These are phyloP conservation scores for Hirundichthys speculiger DNA, from an alignment of 2,113 vertebrate genomes.

Conservation along the genomic window DNA sequence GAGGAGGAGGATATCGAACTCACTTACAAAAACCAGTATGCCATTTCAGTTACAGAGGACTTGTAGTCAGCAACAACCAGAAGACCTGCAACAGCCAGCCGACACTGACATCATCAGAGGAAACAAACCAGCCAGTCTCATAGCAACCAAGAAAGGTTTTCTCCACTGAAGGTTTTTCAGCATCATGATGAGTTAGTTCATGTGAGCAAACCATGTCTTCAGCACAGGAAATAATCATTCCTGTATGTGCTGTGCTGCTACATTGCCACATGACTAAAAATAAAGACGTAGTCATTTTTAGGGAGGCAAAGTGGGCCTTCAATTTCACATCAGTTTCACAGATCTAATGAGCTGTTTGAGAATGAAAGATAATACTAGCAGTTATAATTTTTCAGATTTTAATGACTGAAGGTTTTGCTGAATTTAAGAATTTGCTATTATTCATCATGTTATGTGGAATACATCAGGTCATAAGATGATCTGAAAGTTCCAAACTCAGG, in stretches of 20 bases:
- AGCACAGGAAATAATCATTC: conserved; percentile 4
- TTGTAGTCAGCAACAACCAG: conserved; percentile 23
- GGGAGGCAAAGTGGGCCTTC: conserved; percentile 14
- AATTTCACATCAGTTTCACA: conserved; percentile 2
- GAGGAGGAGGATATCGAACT: conserved; percentile 52
- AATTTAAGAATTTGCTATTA: conserved; percentile 14
- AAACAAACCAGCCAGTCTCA: neutral
- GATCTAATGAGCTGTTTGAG: conserved; percentile 6
- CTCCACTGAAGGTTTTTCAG: neutral
- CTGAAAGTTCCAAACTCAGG: neutral
- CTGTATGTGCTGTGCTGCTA: conserved; percentile 20
- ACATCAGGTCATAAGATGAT: neutral
- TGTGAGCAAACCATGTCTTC: conserved; percentile 2
- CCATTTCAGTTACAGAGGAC: conserved; percentile 72
- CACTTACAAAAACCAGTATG: conserved; percentile 45
- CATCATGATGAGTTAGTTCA: neutral
- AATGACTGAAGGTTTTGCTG: conserved; percentile 17
- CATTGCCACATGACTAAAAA: conserved; percentile 5
- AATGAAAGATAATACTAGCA: neutral
- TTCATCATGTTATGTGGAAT: conserved; percentile 7
- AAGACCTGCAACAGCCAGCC: neutral
- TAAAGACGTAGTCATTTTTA: conserved; percentile 1
- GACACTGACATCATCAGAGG: neutral
- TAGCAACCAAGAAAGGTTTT: neutral
- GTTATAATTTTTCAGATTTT: neutral